Base-by-base conservation (phyloP, 2,113 vertebrate genomes). In the Mirounga angustirostris region DNA sequence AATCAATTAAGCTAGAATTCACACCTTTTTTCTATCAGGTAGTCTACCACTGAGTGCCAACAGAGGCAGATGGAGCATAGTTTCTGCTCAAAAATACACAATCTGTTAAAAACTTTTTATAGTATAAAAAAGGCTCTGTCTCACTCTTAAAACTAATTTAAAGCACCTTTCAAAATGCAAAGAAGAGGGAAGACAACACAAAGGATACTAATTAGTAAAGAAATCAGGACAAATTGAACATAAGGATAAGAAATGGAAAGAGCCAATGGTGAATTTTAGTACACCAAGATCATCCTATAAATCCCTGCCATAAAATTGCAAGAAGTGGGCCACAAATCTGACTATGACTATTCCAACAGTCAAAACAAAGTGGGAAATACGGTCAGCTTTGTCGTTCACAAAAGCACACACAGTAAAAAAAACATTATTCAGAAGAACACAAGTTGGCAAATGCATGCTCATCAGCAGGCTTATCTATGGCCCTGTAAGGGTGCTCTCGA, bases 21-120 rank as follows among this genome's bases (percentile, higher is more conserved):
- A 89, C 58, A 94, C 43, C 50, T 81, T 91, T 84, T 83, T 89
- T 59, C 4, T 74, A 82, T 91, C 82, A 86, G 79, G 93, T 95
- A 78, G 40, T 86, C 0, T 69, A 52, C 40, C 52, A 15, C 5
- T 52, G 69, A 80, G 12, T 58, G 24, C 78, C 52, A 89, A 4
- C 22, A 9, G 15, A 85, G 50, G 61, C 89, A 96, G 88, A 97
- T 46, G 46, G 73, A 96, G 2, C 16, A 59, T 16, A 46, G 26
- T 69, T 88, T 92, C 28, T 83, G 22, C 12, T 96, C 14, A 79
- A 58, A 89, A 94, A 63, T 86, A 73, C 16, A 7, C 91, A 96
- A 61, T 93, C 67, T 90, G 54, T 59, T 94, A 56, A 93, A 85
- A 96, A n/a, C 1, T 21, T 89, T 89, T 97, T 79, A 63, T 87